Conservation (phyloP, 2,113 vertebrate genomes). For the Gnathonemus echidnorhynchus region DNA sequence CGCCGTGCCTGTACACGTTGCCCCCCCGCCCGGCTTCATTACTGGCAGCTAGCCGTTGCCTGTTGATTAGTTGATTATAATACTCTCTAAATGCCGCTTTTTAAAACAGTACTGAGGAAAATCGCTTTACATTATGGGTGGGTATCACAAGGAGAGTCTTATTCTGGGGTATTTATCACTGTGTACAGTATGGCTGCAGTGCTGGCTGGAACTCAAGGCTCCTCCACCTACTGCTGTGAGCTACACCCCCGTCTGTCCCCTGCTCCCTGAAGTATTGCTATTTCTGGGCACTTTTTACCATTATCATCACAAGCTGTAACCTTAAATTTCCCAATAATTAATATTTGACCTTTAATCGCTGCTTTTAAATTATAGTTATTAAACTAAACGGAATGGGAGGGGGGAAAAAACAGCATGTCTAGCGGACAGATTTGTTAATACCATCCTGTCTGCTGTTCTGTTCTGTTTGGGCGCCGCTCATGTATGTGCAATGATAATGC, state of each 20-base stretch:
- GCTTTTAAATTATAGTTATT: neutral
- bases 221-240: neutral
- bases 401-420: neutral
- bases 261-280: neutral
- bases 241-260: neutral
- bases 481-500: neutral
- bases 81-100: neutral
- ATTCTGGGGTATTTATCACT: neutral
- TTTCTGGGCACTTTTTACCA: neutral
- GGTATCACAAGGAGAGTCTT: neutral
- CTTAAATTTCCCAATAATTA: conserved; percentile 1
- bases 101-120: neutral
- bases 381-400: neutral
- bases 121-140: neutral
- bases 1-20: neutral
- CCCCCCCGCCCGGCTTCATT: neutral
- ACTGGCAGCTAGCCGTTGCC: neutral
- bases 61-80: neutral
- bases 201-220: neutral
- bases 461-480: neutral
- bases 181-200: neutral
- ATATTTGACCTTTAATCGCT: neutral
- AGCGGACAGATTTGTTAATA: neutral
- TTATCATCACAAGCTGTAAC: neutral
- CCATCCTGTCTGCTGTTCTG: neutral